Conservation (phyloP, 2,113 vertebrate genomes). For the Electrona antarctica region DNA sequence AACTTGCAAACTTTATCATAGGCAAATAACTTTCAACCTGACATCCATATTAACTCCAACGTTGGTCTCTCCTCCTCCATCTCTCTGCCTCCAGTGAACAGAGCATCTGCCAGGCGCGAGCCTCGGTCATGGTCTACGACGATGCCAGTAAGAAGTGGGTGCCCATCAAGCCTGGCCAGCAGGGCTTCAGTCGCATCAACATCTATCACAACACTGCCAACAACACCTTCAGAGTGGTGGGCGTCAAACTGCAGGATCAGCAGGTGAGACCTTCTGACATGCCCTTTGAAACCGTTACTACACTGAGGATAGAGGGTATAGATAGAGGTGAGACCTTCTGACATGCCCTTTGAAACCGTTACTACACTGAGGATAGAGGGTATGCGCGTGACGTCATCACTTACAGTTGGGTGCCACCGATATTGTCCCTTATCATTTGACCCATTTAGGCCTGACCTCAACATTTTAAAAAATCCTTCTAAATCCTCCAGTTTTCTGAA, state of each 20-base stretch:
- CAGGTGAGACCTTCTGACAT: conserved; percentile 82
- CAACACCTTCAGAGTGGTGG: conserved; percentile 97
- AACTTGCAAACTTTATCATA: too few relatives aligned
- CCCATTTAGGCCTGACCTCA: too few relatives aligned
- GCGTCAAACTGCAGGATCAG: conserved; percentile 99
- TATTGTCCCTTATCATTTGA: too few relatives aligned
- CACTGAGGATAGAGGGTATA: too few relatives aligned
- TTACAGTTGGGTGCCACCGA: too few relatives aligned
- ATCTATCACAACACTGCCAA: conserved; percentile 98
- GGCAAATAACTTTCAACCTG: too few relatives aligned
- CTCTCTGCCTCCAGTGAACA: conserved; percentile 86
- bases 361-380: too few relatives aligned
- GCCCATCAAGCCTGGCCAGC: conserved; percentile 97
- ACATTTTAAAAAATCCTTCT: too few relatives aligned
- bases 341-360: too few relatives aligned
- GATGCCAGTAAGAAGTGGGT: conserved; percentile 99
- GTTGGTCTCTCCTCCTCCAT: background rate
- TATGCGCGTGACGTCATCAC: too few relatives aligned
- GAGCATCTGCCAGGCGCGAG: conserved; percentile 99
- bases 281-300: too few relatives aligned
- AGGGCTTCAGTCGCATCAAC: conserved; percentile 99
- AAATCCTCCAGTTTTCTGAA: too few relatives aligned
- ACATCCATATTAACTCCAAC: background rate
- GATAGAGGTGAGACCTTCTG: conserved; percentile 84
- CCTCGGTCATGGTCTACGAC: conserved; percentile 99